Conservation (phyloP, 1,140 invertebrate genomes). For the Penaeus indicus region DNA sequence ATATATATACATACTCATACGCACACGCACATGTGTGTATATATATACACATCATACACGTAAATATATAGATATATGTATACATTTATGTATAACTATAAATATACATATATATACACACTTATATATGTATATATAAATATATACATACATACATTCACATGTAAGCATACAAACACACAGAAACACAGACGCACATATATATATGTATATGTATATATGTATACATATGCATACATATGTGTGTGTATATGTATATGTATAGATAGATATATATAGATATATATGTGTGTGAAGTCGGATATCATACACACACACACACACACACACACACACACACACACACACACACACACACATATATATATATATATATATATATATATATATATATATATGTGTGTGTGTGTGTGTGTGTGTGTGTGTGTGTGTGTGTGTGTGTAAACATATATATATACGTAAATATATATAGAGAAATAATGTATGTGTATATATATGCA, state of each 20-base stretch:
- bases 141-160: constrained; percentile 1
- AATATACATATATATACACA: constrained; percentile 13
- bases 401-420: too few species aligned
- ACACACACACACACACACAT: too few species aligned
- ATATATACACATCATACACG: constrained; percentile 21
- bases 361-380: too few species aligned
- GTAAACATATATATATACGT: too few species aligned
- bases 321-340: not conserved
- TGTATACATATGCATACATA: not conserved
- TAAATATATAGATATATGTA: constrained; percentile 3
- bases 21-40: constrained; percentile 3
- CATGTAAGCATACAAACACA: not conserved
- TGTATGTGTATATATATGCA: too few species aligned
- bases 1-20: constrained; percentile 1
- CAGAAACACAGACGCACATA: not conserved
- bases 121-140: constrained; percentile 7
- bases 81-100: not conserved
- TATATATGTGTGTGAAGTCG: not conserved
- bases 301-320: not conserved
- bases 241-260: not conserved
- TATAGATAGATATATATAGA: not conserved
- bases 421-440: too few species aligned
- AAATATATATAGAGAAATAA: too few species aligned
- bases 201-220: not conserved
- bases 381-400: too few species aligned